These are phyloP conservation scores for Archilochus colubris DNA, from an alignment of 2,113 vertebrate genomes.

Conservation along the genomic window DNA sequence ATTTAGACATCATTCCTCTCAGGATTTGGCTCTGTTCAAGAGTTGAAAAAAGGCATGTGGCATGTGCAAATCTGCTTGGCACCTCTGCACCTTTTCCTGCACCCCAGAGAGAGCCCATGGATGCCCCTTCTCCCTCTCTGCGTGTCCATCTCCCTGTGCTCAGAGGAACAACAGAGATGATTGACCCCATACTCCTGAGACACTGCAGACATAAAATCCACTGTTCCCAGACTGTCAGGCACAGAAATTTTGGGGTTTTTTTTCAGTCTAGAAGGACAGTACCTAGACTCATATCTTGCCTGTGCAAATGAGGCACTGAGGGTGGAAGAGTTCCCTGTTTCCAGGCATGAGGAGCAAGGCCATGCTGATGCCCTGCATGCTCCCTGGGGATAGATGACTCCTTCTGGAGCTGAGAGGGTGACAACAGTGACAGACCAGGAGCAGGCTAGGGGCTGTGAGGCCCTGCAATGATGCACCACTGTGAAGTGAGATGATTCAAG, in stretches of 20 bases:
- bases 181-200: neutral
- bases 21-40: neutral
- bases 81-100: neutral
- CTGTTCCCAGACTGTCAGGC: neutral
- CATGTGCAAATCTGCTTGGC: neutral
- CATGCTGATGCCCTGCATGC: neutral
- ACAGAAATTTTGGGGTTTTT: neutral
- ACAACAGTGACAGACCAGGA: neutral
- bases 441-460: neutral
- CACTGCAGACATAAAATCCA: neutral
- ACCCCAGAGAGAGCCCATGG: neutral
- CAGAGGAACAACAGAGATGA: accelerated
- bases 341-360: neutral
- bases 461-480: accelerated
- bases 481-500: neutral
- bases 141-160: accelerated
- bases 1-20: neutral
- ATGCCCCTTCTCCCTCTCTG: neutral
- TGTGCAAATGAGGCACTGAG: neutral
- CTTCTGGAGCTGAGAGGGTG: accelerated
- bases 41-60: neutral
- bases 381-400: neutral
- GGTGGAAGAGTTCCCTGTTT: neutral
- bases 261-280: neutral
- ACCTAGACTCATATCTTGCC: neutral